A percentile compares a stretch with the other conserved stretches of the same genome.
Conservation (phyloP, 35 echinoderm and acorn worm genomes). For the Diadema setosum region DNA sequence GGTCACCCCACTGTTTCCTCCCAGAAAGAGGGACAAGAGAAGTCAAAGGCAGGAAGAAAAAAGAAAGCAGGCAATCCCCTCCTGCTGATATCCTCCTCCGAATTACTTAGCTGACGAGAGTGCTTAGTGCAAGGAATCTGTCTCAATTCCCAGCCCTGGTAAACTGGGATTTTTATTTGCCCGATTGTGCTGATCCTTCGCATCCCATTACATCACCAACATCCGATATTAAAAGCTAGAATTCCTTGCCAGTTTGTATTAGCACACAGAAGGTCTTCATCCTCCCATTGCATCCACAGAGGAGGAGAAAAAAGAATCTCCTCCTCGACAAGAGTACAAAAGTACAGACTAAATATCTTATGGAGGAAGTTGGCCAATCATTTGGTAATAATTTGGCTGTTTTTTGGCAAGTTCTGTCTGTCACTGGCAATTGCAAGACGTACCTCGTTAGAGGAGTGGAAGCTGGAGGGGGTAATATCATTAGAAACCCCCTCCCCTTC, state of each 20-base stretch:
- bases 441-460: too few species aligned
- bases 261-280: background rate
- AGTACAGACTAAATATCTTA: too few species aligned
- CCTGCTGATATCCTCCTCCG: background rate
- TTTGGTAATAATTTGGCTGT: background rate
- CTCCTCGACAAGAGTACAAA: too few species aligned
- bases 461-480: too few species aligned
- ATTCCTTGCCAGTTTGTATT: background rate
- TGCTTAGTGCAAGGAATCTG: background rate
- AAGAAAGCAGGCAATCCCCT: too few species aligned
- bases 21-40: too few species aligned
- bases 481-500: too few species aligned
- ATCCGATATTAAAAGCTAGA: background rate
- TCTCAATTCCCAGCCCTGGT: background rate
- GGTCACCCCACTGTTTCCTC: too few species aligned
- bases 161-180: conserved; percentile 3
- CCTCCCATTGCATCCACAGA: too few species aligned
- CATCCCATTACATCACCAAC: background rate
- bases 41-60: too few species aligned
- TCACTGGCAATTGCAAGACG: background rate
- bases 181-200: background rate
- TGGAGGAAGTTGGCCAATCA: background rate
- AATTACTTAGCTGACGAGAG: background rate
- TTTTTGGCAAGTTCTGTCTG: background rate
- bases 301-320: too few species aligned